Conservation (phyloP, 2,113 vertebrate species). For the Lipotes vexillifer region DNA sequence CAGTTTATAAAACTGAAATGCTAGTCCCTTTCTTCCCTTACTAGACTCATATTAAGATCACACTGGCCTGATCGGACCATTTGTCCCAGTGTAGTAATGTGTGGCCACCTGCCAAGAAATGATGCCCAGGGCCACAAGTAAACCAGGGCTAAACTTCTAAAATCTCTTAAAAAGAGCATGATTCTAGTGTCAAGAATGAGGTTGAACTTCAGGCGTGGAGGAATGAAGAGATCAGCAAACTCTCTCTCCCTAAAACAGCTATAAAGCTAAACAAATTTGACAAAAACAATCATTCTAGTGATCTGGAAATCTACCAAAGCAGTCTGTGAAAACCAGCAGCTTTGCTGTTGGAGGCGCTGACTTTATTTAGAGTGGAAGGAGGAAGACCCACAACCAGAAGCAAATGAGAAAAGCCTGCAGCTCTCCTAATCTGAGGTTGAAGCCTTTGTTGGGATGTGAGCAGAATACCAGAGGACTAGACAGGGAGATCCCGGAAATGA, state of each 20-base stretch:
- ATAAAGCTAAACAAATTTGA: neutral
- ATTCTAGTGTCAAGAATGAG: neutral
- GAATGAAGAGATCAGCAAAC: neutral
- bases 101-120: neutral
- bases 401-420: neutral
- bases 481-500: neutral
- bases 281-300: neutral
- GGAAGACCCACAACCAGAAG: neutral
- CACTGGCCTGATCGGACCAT: neutral
- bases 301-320: neutral
- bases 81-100: neutral
- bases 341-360: neutral
- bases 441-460: neutral
- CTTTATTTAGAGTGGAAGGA: neutral
- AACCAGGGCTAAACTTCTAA: neutral
- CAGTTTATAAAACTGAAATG: neutral
- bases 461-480: neutral
- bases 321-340: neutral
- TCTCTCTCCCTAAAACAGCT: neutral
- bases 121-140: neutral
- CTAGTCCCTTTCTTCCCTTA: neutral
- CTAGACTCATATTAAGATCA: too few relatives aligned
- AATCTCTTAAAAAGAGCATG: neutral
- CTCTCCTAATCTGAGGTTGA: neutral
- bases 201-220: neutral